These are phyloP conservation scores for Epinephelus coioides DNA, from an alignment of 2,797 vertebrate species.

Conservation along the genomic window DNA sequence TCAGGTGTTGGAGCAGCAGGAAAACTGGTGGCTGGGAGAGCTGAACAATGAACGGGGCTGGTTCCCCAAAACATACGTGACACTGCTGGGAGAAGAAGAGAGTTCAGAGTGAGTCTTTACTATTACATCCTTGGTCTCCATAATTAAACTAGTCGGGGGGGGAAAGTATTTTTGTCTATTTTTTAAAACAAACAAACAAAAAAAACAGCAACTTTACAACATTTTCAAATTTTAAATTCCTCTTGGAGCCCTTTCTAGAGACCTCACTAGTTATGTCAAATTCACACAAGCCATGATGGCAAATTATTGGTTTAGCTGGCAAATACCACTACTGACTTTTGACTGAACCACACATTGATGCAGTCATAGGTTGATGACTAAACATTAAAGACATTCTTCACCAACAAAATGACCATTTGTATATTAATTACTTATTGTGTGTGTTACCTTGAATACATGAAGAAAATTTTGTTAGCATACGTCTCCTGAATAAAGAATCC, in stretches of 20 bases:
- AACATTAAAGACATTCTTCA: no score
- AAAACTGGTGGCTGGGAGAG: constrained; percentile 98
- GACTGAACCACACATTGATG: not conserved
- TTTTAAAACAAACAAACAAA: not conserved
- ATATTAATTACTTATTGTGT: no score
- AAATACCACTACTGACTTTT: not conserved
- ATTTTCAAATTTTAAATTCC: not conserved
- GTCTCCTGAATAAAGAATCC: no score
- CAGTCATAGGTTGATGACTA: no score
- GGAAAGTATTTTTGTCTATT: not conserved
- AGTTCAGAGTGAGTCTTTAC: constrained; percentile 75
- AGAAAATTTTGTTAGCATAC: no score
- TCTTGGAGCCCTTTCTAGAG: not conserved
- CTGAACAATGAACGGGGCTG: constrained; percentile 92
- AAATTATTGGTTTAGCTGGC: not conserved
- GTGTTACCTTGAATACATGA: no score
- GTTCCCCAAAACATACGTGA: constrained; percentile 96
- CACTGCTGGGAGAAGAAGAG: constrained; percentile 87
- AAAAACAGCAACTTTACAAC: no score
- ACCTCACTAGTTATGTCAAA: not conserved
- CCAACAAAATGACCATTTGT: no score
- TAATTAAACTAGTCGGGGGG: not conserved
- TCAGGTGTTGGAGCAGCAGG: constrained; percentile 95
- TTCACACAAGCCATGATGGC: not conserved
- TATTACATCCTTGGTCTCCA: not conserved